Base-by-base conservation (phyloP, 2,113 vertebrate species). In the Odontophorus gujanensis region DNA sequence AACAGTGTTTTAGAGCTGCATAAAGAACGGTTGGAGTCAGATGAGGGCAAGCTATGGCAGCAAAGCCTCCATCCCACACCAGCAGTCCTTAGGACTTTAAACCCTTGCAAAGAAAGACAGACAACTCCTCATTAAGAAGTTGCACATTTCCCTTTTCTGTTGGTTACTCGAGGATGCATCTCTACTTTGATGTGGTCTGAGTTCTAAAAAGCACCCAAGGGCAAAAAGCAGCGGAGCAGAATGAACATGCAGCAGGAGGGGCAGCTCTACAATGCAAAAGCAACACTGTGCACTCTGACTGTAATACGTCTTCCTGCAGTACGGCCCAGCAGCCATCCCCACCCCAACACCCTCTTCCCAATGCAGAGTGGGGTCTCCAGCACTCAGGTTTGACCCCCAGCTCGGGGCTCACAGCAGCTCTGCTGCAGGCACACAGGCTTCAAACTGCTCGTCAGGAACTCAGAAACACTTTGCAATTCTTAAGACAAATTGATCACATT, bases 381-480 rank as follows among this genome's bases (percentile, higher is more conserved):
- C 48, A 5, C 22, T 11, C 48, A 50, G 48, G 48, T 50, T 11
- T 50, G 7, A 22, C 18, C 21, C 48, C 48, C 48, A 50, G 48
- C 77, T 58, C 6, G 22, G 32, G 5, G 4, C 62, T 9, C 20
- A 12, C 19, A 21, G 32, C 57, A 58, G n/a, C 18, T 32, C 71
- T 32, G 0, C n/a, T 40, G 91, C 4, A 47, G 14, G 43, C n/a
- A 7, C 0, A 0, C 6, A 6, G 13, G 43, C 20, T 72, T 24
- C n/a, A 48, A 30, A 21, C 57, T 28, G 22, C 18, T 2, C 3
- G 0, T 3, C 66, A 16, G 30, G 53, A 38, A 18, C 11, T 2
- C 5, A 36, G 20, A 19, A 74, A 36, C 0, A 16, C 16, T 5
- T 4, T 3, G 53, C 7, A 40, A 12, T n/a, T 7, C 51, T 10